Base-by-base conservation (phyloP, 2,113 vertebrate species). In the Oriolus oriolus region DNA sequence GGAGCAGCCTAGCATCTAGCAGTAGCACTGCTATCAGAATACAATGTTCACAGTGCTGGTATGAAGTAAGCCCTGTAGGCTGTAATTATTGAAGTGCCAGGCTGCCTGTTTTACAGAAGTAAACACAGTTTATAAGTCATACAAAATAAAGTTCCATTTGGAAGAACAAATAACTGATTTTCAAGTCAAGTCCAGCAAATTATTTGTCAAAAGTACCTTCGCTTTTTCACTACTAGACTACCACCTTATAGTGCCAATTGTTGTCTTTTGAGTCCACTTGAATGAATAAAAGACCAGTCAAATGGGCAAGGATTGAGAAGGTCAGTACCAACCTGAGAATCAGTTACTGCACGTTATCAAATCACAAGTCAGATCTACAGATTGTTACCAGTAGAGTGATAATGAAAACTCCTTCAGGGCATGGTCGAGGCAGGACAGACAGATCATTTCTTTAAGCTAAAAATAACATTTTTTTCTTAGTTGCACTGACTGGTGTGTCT, bases 41-140 rank as follows among this genome's bases (percentile, higher is more conserved):
- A 77, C 41, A 86, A 70, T 74, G 33, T 92, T 95, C 93, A 75
- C 22, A 84, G 88, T 0, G 0, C 41, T 87, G 37, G 45, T 71
- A 88, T 19, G 27, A 93, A 92, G 87, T 89, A 89, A 71, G 88
- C 68, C 84, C 77, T 73, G 92, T 95, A 92, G 94, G 84, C 26
- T 95, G 90, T 77, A 93, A 95, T 96, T 97, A 96, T 5, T 86
- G 59, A 94, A 96, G 84, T 88, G 79, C 73, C 80, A 90, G 85
- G 87, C 78, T 94, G 92, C 59, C 37, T 77, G 47, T 31, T 28
- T 75, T 87, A 65, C 42, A 76, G 42, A 93, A 89, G 84, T 89
- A 96, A 95, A 96, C 64, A 87, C 24, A 87, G 88, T 89, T 96
- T 35, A 65, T 80, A 96, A 91, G 39, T 2, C 7, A 85, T 45